phyloP scores from a whole-genome alignment of 2,888 invertebrate species.

The Pristionchus fissidentatus region DNA sequence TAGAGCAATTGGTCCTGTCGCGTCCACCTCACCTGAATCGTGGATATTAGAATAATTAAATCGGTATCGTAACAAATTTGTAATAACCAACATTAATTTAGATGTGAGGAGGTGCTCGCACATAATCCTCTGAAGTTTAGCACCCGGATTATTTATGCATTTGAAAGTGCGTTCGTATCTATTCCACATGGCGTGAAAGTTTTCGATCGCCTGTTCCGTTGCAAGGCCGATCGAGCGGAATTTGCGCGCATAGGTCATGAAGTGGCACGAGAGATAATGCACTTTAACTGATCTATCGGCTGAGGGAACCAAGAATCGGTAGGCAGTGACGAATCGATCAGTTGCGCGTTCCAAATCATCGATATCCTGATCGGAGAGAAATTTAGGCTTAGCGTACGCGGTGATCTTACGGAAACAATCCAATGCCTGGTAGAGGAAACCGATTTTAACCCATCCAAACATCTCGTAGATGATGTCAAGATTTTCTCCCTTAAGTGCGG shows the following conservation, averaged over 20 bases:
- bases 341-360: background rate
- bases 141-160: background rate
- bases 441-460: background rate
- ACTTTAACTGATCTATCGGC: background rate
- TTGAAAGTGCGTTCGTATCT: background rate
- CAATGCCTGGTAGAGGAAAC: background rate
- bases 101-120: background rate
- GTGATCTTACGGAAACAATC: background rate
- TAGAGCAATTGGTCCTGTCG: too few species aligned
- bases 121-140: background rate
- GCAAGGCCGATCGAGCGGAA: background rate
- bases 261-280: background rate
- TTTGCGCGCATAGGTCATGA: background rate
- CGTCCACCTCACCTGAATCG: too few species aligned
- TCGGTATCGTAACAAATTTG: too few species aligned
- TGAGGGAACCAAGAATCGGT: background rate
- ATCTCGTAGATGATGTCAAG: background rate
- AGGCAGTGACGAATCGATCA: background rate
- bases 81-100: background rate
- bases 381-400: background rate
- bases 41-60: too few species aligned
- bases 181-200: background rate
- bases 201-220: background rate
- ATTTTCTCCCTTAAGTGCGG: background rate
- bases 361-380: background rate